These are phyloP conservation scores for Upupa epops DNA, from an alignment of 2,113 vertebrate genomes.

Conservation along the genomic window DNA sequence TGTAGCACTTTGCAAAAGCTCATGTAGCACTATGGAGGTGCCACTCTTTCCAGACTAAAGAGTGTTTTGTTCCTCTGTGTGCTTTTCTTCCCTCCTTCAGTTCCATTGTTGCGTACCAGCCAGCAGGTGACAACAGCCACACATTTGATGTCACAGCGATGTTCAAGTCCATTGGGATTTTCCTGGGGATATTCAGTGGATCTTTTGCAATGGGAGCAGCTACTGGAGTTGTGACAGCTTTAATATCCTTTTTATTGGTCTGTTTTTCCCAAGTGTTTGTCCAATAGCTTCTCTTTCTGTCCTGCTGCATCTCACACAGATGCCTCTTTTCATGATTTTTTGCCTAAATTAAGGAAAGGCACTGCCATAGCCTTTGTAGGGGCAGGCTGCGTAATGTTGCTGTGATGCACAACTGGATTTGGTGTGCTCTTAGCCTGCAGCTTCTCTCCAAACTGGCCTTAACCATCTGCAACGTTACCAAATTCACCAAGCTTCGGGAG, in stretches of 20 bases:
- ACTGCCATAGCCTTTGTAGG: background rate
- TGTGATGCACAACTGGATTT: background rate
- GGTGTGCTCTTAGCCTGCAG: background rate
- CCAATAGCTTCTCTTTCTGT: background rate
- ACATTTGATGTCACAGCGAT: slow-evolving; percentile 92
- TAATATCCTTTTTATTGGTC: slow-evolving; percentile 89
- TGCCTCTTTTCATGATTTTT: background rate
- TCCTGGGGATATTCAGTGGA: slow-evolving; percentile 97
- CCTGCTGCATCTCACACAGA: background rate
- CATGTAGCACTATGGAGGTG: rapidly evolving
- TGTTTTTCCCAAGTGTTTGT: background rate
- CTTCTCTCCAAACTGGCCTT: slow-evolving; percentile 57
- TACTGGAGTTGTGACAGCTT: slow-evolving; percentile 92
- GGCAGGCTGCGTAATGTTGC: background rate
- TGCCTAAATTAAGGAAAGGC: background rate
- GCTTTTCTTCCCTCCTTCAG: slow-evolving; percentile 71
- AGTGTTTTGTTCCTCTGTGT: background rate
- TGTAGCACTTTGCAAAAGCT: background rate
- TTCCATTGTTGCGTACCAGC: slow-evolving; percentile 95
- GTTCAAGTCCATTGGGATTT: slow-evolving; percentile 95
- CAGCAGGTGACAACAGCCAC: slow-evolving; percentile 92
- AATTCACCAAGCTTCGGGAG: slow-evolving; percentile 96
- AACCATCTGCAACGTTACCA: slow-evolving; percentile 87
- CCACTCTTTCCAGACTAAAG: background rate
- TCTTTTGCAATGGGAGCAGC: slow-evolving; percentile 95